Base-by-base conservation (phyloP, 1,140 invertebrate genomes). In the Phortica variegata region DNA sequence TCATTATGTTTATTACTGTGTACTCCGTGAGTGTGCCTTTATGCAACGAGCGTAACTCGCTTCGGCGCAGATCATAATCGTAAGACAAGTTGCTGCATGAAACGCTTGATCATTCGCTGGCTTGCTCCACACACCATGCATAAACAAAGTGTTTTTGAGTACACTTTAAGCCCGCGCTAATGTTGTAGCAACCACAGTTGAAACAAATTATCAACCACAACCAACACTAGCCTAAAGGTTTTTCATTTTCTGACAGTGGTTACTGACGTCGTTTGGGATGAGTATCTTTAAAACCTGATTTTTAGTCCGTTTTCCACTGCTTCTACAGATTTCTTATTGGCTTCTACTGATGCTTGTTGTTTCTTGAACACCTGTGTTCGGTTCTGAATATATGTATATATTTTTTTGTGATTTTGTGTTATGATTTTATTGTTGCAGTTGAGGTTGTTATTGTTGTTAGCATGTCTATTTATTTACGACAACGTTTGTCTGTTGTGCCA, bases 251-350 rank as follows among this genome's bases (percentile, higher is more conserved):
- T 26, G 23, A 6, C n/a, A 26, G 5, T 26, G 23, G 10, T 10
- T 26, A 26, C 23, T 10, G 23, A 26, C 23, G 23, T 26, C 23
- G 23, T 26, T 26, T 26, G 23, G 23, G 23, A 26, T 26, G 23
- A 10, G 58, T 58, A 65, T 66, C 63, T 68, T 63, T 68, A 63
- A 68, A 68, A 68, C 63, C 68, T 68, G 63, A 68, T 68, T 68
- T 68, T 68, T 58, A 66, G 60, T 68, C 68, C 60, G 48, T 66
- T 63, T 47, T 26, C 10, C 10, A 26, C 10, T 26, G 5, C 10
- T 26, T n/a, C n/a, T n/a, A n/a, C n/a, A n/a, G n/a, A n/a, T n/a
- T n/a, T 37, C 31, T 48, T 52, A 40, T 29, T 61, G 31, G 41
- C 46, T 12, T 31, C 17, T 42, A 23, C 21, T 38, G 33, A 15